Conservation (phyloP, 2,113 vertebrate genomes). For the Solea solea region DNA sequence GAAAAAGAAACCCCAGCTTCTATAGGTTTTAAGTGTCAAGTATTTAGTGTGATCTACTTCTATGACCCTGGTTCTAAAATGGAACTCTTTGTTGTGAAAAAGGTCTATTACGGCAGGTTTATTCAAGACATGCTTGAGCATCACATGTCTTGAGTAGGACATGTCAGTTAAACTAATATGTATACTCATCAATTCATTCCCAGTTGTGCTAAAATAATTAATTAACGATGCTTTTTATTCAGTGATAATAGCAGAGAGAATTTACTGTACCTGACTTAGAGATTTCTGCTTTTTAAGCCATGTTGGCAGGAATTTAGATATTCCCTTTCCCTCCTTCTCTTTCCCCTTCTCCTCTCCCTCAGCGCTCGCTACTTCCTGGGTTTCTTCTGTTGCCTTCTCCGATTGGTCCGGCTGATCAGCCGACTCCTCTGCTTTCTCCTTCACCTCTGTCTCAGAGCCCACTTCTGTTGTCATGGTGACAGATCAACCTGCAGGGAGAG, state of each 20-base stretch:
- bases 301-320: conserved; percentile 93
- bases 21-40: too few relatives aligned
- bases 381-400: conserved; percentile 66
- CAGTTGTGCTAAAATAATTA: too few relatives aligned
- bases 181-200: too few relatives aligned
- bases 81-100: too few relatives aligned
- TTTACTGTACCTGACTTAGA: conserved; percentile 78
- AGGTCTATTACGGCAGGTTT: too few relatives aligned
- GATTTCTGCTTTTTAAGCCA: conserved; percentile 98
- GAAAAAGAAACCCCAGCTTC: too few relatives aligned
- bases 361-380: conserved; percentile 76
- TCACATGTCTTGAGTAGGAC: too few relatives aligned
- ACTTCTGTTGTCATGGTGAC: conserved; percentile 93
- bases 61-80: too few relatives aligned
- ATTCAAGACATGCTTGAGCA: too few relatives aligned
- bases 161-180: too few relatives aligned
- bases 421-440: conserved; percentile 84
- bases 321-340: conserved; percentile 88
- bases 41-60: too few relatives aligned
- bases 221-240: background rate
- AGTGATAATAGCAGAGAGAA: background rate
- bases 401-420: conserved; percentile 54
- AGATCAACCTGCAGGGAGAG: conserved; percentile 76
- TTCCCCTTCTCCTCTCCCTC: conserved; percentile 70
- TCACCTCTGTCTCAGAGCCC: conserved; percentile 88